A percentile compares a stretch with the other conserved stretches of the same genome.
These are phyloP conservation scores for Stercorarius parasiticus DNA, from an alignment of 2,113 vertebrate species.

Conservation along the genomic window DNA sequence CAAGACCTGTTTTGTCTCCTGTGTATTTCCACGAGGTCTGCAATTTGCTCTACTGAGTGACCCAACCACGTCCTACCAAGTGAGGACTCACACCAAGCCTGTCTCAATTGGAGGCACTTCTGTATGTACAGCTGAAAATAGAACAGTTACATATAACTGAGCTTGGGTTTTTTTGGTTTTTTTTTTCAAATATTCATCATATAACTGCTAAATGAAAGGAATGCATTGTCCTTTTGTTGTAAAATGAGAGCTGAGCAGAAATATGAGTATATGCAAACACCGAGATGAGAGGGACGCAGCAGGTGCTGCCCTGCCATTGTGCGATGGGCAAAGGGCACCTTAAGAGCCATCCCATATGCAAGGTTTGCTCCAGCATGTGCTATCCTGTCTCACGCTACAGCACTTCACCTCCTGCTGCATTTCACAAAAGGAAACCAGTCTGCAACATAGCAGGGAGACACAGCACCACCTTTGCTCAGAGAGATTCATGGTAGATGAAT, in stretches of 20 bases:
- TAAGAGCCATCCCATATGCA: background rate
- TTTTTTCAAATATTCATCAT: background rate
- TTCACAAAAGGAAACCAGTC: background rate
- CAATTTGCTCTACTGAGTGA: background rate
- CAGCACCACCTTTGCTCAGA: background rate
- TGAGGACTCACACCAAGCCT: background rate
- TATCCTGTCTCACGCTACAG: background rate
- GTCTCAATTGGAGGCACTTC: background rate
- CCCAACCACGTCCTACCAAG: background rate
- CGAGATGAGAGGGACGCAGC: background rate
- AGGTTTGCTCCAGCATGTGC: background rate
- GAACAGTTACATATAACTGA: background rate
- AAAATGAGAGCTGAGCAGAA: background rate
- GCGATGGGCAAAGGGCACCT: rapidly evolving
- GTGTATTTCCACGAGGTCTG: background rate
- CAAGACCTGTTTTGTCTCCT: background rate
- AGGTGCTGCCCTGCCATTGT: background rate
- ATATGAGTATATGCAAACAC: background rate
- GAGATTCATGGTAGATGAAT: background rate
- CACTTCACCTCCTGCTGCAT: background rate
- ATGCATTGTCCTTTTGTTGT: background rate
- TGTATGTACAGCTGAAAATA: background rate
- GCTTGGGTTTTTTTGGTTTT: background rate
- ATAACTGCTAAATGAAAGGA: background rate
- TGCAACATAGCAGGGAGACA: background rate